Evolutionary conservation across 2,797 vertebrate species (phyloP), one percentile per base, ranked within the genome.

Genomic region (Sebastolobus altivelis): DNA sequence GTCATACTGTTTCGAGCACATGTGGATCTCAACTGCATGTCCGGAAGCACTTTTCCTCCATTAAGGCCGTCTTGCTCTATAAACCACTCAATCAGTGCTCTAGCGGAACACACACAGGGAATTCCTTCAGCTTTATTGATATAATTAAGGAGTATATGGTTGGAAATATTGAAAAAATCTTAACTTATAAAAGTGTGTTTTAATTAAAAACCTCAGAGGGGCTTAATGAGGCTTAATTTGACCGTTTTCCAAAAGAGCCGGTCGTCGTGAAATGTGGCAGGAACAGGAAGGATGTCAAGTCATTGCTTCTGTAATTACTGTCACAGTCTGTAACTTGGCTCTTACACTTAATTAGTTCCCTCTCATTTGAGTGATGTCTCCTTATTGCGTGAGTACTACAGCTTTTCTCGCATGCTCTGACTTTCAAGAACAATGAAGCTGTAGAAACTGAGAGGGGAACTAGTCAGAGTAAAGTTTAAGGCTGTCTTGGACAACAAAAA

Each of bases 251-350:
- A 93, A 68, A 88, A 80, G 75, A 88, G 86, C 85, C 74, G 89
- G 93, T 86, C 91, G 92, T 93, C 25, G 56, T 92, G 89, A 94
- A 92, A 89, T 93, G 94, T 86, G 92, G 93, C 84, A 66, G 82
- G 40, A 75, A 65, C 92, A 91, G 92, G 93, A 95, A 94, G 92
- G 92, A 94, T 91, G 90, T 92, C 72, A 92, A 87, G 86, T 89
- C 88, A 91, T 91, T 85, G 86, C 88, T 93, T 92, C 89, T 83
- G 89, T 94, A 94, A 95, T 94, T 92, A 92, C 86, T 93, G 92
- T 91, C 87, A 87, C 86, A 91, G 91, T 89, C 89, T 91, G 87
- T 92, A 88, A 91, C 82, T 90, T 68, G 58, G 85, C 85, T 83
- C 84, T 84, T 77, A 58, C 33, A 80, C 84, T 87, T 94, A 87